A percentile compares a stretch with the other conserved stretches of the same genome.
phyloP scores from a whole-genome alignment of 1,140 invertebrate species.

The Ectropis grisescens region DNA sequence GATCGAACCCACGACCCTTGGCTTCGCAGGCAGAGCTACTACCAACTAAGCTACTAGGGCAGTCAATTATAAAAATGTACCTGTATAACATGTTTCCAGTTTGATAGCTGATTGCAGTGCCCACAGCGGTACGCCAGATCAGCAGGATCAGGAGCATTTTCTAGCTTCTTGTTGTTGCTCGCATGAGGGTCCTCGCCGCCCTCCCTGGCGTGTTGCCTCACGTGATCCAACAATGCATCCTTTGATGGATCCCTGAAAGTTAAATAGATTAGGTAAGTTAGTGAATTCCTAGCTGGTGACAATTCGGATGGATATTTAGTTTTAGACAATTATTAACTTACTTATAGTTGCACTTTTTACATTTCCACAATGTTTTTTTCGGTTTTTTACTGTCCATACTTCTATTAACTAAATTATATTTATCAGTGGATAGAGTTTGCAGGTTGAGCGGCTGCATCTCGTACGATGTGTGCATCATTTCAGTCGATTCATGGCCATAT shows the following conservation, averaged over 20 bases:
- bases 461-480: slow-evolving; percentile 23
- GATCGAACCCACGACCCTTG: too few relatives aligned
- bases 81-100: slow-evolving; percentile 87
- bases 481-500: slow-evolving; percentile 27
- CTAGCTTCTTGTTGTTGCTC: slow-evolving; percentile 26
- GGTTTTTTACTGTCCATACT: slow-evolving; percentile 51
- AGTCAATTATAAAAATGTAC: too few relatives aligned
- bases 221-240: slow-evolving; percentile 61
- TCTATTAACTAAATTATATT: too few relatives aligned
- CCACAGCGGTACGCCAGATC: slow-evolving; percentile 78
- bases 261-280: slow-evolving; percentile 1
- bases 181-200: slow-evolving; percentile 26
- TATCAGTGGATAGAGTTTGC: slow-evolving; percentile 40
- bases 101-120: slow-evolving; percentile 81
- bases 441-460: slow-evolving; percentile 63
- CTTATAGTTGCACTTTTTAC: slow-evolving; percentile 88
- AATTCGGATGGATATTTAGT: too few relatives aligned
- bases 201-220: slow-evolving; percentile 53
- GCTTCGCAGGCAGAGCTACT: too few relatives aligned
- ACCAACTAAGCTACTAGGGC: too few relatives aligned
- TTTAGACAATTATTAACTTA: slow-evolving; percentile 66
- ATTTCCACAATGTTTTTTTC: slow-evolving; percentile 75
- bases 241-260: slow-evolving; percentile 58
- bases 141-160: slow-evolving; percentile 43
- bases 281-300: too few relatives aligned